phyloP scores from a whole-genome alignment of 1,140 invertebrate species.

The Pomacea maculata region DNA sequence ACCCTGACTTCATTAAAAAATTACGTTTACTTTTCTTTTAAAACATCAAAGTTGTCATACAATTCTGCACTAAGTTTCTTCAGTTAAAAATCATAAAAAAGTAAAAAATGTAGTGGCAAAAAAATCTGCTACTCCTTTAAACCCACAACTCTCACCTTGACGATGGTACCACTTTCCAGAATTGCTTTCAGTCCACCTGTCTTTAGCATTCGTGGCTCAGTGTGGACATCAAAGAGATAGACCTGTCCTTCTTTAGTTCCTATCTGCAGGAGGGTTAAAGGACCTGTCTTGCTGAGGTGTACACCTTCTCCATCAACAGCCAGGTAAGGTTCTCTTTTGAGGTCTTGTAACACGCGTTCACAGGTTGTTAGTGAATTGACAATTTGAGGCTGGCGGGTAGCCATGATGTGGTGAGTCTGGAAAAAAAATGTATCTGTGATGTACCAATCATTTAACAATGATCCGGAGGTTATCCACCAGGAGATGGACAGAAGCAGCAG shows the following conservation, averaged over 20 bases:
- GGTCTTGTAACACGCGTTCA: no score
- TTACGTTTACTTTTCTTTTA: not conserved
- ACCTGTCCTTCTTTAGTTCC: conserved; percentile 76
- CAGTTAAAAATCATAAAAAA: not conserved
- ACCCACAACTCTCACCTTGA: conserved; percentile 75
- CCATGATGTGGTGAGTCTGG: no score
- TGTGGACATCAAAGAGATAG: conserved; percentile 86
- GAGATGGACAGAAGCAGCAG: no score
- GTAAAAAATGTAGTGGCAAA: not conserved
- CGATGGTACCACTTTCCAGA: conserved; percentile 81
- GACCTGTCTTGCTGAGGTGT: conserved; percentile 75
- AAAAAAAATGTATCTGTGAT: no score
- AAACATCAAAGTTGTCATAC: not conserved
- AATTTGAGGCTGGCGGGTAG: no score
- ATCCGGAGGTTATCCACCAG: no score
- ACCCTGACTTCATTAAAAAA: not conserved
- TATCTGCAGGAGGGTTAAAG: conserved; percentile 85
- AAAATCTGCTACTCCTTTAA: no score
- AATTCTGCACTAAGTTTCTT: not conserved
- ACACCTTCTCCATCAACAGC: no score
- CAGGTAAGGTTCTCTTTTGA: no score
- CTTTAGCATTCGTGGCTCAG: conserved; percentile 73
- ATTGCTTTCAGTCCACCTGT: conserved; percentile 82
- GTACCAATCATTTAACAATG: no score
- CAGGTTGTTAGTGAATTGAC: no score